Conservation (phyloP, 2,888 invertebrate genomes). For the Tubulanus polymorphus region DNA sequence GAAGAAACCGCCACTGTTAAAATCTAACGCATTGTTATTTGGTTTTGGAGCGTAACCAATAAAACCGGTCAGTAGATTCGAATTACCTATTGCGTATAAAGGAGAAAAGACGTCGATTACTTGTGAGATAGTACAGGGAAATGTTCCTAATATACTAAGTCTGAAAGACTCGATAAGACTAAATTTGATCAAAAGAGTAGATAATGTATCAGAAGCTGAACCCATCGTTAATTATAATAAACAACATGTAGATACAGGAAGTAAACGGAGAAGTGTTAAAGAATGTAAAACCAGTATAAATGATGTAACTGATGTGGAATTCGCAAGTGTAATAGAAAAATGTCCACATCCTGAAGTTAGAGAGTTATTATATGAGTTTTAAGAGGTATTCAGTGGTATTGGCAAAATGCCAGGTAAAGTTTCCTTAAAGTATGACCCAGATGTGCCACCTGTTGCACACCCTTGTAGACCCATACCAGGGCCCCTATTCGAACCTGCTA, state of each 20-base stretch:
- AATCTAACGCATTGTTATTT: not conserved
- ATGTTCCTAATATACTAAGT: not conserved
- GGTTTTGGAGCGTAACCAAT: not conserved
- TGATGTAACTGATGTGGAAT: too few relatives aligned
- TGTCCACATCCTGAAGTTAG: not conserved
- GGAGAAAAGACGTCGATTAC: not conserved
- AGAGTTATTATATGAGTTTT: not conserved
- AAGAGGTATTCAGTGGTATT: conserved; percentile 3
- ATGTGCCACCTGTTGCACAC: conserved; percentile 1
- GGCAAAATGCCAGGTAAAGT: conserved; percentile 2
- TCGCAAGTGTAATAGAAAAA: not conserved
- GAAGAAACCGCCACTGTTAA: not conserved
- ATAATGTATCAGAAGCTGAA: not conserved
- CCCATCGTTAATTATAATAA: not conserved
- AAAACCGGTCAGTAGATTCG: not conserved
- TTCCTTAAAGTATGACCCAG: not conserved
- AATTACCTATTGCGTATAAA: not conserved
- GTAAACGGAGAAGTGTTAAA: too few relatives aligned
- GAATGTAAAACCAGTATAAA: too few relatives aligned
- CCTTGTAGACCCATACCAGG: not conserved
- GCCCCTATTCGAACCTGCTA: not conserved
- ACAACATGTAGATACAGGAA: not conserved
- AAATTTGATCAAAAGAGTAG: not conserved
- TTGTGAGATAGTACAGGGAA: not conserved
- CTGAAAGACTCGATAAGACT: not conserved